Conservation (phyloP, 2,113 vertebrate species). For the Rallus limicola region DNA sequence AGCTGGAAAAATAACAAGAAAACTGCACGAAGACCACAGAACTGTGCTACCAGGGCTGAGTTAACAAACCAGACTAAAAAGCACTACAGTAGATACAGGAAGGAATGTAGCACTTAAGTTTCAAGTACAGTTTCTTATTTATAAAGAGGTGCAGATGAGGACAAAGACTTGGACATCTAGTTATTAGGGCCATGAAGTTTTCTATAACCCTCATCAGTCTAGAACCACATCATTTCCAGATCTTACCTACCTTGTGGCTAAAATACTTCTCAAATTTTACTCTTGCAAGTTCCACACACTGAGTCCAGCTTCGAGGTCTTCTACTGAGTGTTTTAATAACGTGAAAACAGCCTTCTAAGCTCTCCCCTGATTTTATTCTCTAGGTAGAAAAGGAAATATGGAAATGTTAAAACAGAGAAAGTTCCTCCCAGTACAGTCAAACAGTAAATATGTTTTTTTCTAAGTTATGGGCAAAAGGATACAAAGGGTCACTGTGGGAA, state of each 20-base stretch:
- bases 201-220: background rate
- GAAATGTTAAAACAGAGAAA: background rate
- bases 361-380: conserved; percentile 91
- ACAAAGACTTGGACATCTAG: background rate
- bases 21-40: background rate
- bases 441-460: background rate
- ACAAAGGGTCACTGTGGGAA: background rate
- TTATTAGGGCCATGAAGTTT: background rate
- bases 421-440: background rate
- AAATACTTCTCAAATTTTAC: conserved; percentile 99
- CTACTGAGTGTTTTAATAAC: conserved; percentile 92
- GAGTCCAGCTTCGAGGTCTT: conserved; percentile 88
- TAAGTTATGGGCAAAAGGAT: background rate
- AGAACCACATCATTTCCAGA: background rate
- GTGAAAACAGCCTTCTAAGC: conserved; percentile 94
- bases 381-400: conserved; percentile 42
- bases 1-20: background rate
- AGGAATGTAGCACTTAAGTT: background rate
- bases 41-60: background rate
- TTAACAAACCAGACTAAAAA: background rate
- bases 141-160: background rate
- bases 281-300: conserved; percentile 90
- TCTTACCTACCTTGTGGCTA: conserved; percentile 89
- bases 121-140: background rate
- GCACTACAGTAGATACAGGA: background rate